Conservation (phyloP, 2,888 invertebrate species). For the Trisateles emortualis region DNA sequence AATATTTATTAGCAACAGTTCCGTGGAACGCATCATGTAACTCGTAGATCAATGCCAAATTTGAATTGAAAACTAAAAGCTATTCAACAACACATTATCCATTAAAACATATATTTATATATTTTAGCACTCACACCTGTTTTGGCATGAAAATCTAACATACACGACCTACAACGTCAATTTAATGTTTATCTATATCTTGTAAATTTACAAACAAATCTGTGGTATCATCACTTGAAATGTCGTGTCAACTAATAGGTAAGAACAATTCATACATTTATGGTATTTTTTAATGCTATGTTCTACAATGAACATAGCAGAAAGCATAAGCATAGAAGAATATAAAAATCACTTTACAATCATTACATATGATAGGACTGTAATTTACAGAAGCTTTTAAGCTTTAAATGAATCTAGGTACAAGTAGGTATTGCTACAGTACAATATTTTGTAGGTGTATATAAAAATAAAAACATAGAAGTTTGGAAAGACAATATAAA, state of each 20-base stretch:
- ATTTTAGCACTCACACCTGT: slow-evolving; percentile 18
- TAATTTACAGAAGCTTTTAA: too few relatives aligned
- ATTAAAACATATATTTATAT: neutral
- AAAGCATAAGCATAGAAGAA: too few relatives aligned
- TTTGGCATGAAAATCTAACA: slow-evolving; percentile 7
- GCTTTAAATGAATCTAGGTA: too few relatives aligned
- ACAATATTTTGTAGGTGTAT: neutral
- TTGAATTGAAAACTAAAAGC: slow-evolving; percentile 31
- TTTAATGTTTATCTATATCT: neutral
- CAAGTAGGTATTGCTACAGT: too few relatives aligned
- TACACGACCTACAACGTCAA: slow-evolving; percentile 7
- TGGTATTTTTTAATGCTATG: too few relatives aligned
- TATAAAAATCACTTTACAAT: too few relatives aligned
- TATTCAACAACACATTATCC: slow-evolving; percentile 20
- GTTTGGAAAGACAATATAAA: slow-evolving; percentile 6
- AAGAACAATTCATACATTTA: too few relatives aligned
- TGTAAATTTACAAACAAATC: neutral
- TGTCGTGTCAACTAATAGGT: too few relatives aligned
- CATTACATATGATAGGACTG: too few relatives aligned
- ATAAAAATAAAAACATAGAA: neutral
- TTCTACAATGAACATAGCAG: too few relatives aligned
- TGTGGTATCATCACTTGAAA: too few relatives aligned
- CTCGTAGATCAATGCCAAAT: slow-evolving; percentile 40
- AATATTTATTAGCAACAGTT: slow-evolving; percentile 28
- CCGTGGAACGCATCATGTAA: slow-evolving; percentile 24